Evolutionary conservation across 2,113 vertebrate species (phyloP), one percentile per base, ranked within the genome.

Genomic region (Caranx ignobilis): DNA sequence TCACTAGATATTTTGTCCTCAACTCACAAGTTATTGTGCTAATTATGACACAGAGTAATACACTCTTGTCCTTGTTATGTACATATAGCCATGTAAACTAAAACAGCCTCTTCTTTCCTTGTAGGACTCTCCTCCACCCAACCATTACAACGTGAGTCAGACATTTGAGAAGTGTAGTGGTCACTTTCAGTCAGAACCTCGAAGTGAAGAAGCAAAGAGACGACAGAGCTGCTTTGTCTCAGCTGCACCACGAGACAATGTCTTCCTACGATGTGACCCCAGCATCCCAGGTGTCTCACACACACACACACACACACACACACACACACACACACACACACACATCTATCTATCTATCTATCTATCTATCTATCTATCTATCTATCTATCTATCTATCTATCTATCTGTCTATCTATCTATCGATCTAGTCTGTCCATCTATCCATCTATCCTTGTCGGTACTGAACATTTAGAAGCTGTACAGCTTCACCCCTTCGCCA

Each of bases 171-270:
- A 41, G 39, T 41, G 8, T 41, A 41, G 11, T 41, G 39, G 39
- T 9, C 39, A 41, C 10, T 41, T 10, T 8, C 11, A 41, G 8
- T 41, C 11, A 41, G 39, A 41, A 10, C 39, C 39, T 10, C 39
- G 89, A 18, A 95, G 71, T 73, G 57, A 82, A 3, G 81, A 72
- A 57, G 95, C 94, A 19, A 91, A 79, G 79, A 94, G 82, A 74
- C 93, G 91, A 16, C 95, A 96, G 68, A 39, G 89, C 48, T 94
- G 92, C 57, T 96, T 97, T 84, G 92, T 96, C 50, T 96, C 93
- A 64, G 76, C 91, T 12, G 84, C 94, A 48, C 91, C 90, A 4
- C 84, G 94, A 55, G 54, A 55, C 32, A 11, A 59, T 13, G 26
- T 67, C n/a, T 84, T 93, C 56, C 50, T 60, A 4, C 52, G 8